Conservation (phyloP, 1,140 invertebrate species). For the Ceratina australensis region DNA sequence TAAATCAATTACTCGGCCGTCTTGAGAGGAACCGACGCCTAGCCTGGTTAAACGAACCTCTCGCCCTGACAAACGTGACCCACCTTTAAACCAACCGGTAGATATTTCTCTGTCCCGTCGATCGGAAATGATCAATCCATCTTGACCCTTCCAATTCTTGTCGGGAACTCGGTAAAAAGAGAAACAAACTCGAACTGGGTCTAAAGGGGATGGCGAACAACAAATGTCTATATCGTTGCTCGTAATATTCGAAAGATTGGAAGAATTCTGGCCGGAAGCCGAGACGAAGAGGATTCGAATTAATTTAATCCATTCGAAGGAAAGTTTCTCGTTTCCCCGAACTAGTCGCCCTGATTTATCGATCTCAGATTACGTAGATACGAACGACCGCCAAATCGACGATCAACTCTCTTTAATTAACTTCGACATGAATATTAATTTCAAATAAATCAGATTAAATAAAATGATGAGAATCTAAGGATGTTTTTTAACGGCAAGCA, state of each 20-base stretch:
- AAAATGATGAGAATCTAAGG: too few relatives aligned
- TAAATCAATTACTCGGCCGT: constrained; percentile 1
- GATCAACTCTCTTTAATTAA: not conserved
- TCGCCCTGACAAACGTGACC: not conserved
- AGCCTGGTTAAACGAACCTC: not conserved
- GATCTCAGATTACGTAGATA: not conserved
- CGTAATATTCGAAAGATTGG: constrained; percentile 3
- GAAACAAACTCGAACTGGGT: not conserved
- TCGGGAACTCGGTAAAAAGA: not conserved
- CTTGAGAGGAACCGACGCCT: not conserved
- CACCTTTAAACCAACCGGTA: not conserved
- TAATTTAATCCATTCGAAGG: not conserved
- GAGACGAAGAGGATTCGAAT: not conserved
- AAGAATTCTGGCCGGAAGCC: constrained; percentile 9
- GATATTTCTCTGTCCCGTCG: not conserved
- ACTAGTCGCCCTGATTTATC: not conserved
- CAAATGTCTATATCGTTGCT: not conserved
- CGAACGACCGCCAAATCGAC: not conserved
- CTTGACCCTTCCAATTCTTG: not conserved
- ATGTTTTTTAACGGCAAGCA: too few relatives aligned
- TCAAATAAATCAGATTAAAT: not conserved
- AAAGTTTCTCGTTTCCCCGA: not conserved
- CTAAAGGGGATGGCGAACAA: not conserved
- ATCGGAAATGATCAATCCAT: constrained; percentile 3
- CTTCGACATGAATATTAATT: not conserved